A percentile compares a stretch with the other conserved stretches of the same genome.
Conservation (phyloP, 2,113 vertebrate species). For the Canis aureus region DNA sequence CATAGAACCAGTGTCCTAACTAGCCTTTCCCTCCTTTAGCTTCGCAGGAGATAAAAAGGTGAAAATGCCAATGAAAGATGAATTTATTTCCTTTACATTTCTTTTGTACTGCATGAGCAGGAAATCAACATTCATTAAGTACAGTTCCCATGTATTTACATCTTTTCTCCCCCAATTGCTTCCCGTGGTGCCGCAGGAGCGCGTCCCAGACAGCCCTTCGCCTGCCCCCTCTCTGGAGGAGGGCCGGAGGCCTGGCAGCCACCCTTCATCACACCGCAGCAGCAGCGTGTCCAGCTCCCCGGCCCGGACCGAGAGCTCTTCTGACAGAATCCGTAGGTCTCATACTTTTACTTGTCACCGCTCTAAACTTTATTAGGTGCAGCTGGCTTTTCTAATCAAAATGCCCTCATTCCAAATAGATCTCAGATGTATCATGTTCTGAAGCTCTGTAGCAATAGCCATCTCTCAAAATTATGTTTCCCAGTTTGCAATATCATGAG, state of each 20-base stretch:
- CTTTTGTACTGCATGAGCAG: background rate
- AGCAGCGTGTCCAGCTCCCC: slow-evolving; percentile 99
- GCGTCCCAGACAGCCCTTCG: slow-evolving; percentile 97
- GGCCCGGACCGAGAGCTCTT: slow-evolving; percentile 98
- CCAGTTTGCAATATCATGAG: slow-evolving; percentile 80
- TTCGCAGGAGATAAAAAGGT: background rate
- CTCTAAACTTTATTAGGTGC: slow-evolving; percentile 77
- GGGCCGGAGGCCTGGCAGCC: slow-evolving; percentile 96
- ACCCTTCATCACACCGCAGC: slow-evolving; percentile 98
- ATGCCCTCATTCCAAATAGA: slow-evolving; percentile 77
- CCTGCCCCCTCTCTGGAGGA: slow-evolving; percentile 98
- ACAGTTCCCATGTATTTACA: background rate
- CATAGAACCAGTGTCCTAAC: background rate
- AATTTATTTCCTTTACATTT: background rate
- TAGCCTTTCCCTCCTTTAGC: background rate
- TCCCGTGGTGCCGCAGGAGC: slow-evolving; percentile 88
- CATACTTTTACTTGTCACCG: slow-evolving; percentile 81
- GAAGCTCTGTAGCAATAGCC: slow-evolving; percentile 80
- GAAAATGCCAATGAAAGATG: background rate
- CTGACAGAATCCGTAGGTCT: slow-evolving; percentile 99
- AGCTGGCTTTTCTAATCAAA: slow-evolving; percentile 84
- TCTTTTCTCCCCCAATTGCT: background rate
- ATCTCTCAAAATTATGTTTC: slow-evolving; percentile 81
- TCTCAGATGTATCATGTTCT: slow-evolving; percentile 80
- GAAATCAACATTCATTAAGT: background rate